Conservation (phyloP, 2,888 invertebrate genomes). For the Lagria hirta region DNA sequence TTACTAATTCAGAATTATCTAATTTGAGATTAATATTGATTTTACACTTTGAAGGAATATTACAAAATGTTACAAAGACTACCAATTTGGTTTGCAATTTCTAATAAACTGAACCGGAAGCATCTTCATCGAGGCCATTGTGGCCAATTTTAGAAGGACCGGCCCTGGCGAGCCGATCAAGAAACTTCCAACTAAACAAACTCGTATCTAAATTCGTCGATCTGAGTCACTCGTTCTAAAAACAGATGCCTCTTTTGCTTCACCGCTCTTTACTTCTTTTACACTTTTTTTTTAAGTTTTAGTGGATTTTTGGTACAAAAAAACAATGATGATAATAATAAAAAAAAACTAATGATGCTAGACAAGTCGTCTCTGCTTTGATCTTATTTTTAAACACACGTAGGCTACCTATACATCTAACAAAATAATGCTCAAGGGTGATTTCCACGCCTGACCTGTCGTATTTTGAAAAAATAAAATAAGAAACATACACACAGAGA, state of each 20-base stretch:
- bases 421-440: slow-evolving; percentile 14
- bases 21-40: no score
- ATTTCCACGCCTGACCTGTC: slow-evolving; percentile 12
- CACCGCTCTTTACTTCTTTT: slow-evolving; percentile 3
- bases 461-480: slow-evolving; percentile 4
- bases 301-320: slow-evolving; percentile 13
- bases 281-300: slow-evolving; percentile 10
- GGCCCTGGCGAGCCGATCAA: slow-evolving; percentile 32
- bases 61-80: no score
- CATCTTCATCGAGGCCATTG: slow-evolving; percentile 1
- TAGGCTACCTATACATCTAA: slow-evolving; percentile 10
- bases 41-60: no score
- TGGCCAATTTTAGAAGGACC: slow-evolving; percentile 15
- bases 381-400: slow-evolving; percentile 14
- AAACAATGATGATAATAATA: slow-evolving; percentile 9
- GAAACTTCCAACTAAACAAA: slow-evolving; percentile 47
- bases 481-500: background rate
- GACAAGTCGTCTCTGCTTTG: slow-evolving; percentile 20
- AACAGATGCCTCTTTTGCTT: slow-evolving; percentile 37
- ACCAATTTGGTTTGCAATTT: no score
- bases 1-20: no score
- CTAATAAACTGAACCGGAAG: no score
- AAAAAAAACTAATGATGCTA: slow-evolving; percentile 7
- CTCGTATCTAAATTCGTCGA: slow-evolving; percentile 45
- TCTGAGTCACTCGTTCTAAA: slow-evolving; percentile 46